Base-by-base conservation (phyloP, 2,888 invertebrate species). In the Rhynchonema sp. region DNA sequence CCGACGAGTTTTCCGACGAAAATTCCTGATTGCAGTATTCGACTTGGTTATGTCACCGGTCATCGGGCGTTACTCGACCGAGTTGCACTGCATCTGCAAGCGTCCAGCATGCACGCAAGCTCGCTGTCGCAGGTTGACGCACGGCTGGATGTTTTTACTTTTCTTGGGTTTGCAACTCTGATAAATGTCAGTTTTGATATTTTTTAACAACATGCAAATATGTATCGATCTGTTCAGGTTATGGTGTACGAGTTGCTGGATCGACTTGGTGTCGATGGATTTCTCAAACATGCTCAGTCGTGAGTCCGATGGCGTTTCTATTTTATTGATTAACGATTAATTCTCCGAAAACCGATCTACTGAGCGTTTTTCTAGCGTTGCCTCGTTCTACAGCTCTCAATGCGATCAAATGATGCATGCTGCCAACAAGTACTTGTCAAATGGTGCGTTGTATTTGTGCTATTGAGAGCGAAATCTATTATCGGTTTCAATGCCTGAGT, bases 21-120 rank as follows among this genome's bases (percentile, higher is more conserved):
- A n/a, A n/a, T n/a, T n/a, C n/a, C n/a, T n/a, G n/a, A 17, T 30
- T 64, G 6, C 66, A 72, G 86, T 0, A 73, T 86, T 55, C 79
- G 86, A 63, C 73, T 84, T 0, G 86, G 84, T 22, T 84, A 83
- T 77, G 76, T 84, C 30, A 84, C 84, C 0, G 86, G 84, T 0
- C 83, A 86, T 0, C 77, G 79, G 54, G 79, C 80, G 0, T 69
- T 86, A 27, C 74, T 84, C 3, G 75, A 80, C 20, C 77, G 80
- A 29, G 74, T 85, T 46, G 82, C 83, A 67, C 75, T 84, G 28
- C 84, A 85, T 69, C 79, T 83, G 70, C 84, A 85, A 69, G 82
- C 82, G 28, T 82, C 82, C 17, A 79, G 80, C 61, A 73, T 83
- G 59, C 83, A 83, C 68, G 78, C 81, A 2, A 79, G 82, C 59